Evolutionary conservation across 2,888 invertebrate species (phyloP).

Genomic region (Lycocerus yunnanus): DNA sequence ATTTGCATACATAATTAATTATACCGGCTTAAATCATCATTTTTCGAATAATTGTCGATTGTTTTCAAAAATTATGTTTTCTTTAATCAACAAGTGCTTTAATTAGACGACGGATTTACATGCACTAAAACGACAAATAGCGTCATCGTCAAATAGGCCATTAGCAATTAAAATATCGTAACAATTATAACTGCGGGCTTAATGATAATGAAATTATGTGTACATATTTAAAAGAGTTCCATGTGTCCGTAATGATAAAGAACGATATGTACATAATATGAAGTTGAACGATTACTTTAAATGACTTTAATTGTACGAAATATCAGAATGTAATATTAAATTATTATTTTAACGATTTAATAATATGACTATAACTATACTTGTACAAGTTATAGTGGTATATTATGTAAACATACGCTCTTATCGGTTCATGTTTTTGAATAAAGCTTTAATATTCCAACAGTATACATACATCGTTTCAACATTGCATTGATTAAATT

Average conservation of each 20-base stretch:
- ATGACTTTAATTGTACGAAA: background rate
- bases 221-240: background rate
- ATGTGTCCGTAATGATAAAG: background rate
- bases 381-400: background rate
- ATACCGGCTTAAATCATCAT: too few species aligned
- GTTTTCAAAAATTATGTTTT: background rate
- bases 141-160: background rate
- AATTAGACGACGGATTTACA: background rate
- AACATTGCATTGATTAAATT: background rate
- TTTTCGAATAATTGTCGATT: too few species aligned
- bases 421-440: background rate
- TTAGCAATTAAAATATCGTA: background rate
- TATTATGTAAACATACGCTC: background rate
- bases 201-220: background rate
- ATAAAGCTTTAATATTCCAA: background rate
- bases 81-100: background rate
- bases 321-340: background rate
- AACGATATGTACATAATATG: background rate
- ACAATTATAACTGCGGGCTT: background rate
- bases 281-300: background rate
- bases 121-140: background rate
- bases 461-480: background rate
- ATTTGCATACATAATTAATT: constrained; percentile 21
- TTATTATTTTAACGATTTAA: background rate
- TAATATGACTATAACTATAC: background rate